These are phyloP conservation scores for Polydrusus cervinus DNA, from an alignment of 2,888 invertebrate species.

Conservation along the genomic window DNA sequence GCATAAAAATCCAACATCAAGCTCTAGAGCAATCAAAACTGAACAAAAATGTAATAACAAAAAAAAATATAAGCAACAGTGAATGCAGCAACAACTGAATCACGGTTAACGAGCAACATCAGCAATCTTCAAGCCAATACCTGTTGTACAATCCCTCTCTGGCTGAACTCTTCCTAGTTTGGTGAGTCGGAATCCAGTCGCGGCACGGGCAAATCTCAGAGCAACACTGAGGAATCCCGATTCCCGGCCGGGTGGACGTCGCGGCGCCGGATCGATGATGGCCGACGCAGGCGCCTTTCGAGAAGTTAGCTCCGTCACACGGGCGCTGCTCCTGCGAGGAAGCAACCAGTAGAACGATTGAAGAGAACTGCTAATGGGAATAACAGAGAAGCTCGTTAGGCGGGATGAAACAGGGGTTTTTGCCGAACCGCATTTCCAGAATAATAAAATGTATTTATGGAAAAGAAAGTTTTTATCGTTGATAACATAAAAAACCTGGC, in stretches of 20 bases:
- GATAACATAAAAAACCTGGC: background rate
- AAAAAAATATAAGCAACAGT: conserved; percentile 22
- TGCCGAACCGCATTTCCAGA: background rate
- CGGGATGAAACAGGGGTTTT: conserved; percentile 21
- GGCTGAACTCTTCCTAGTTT: conserved; percentile 37
- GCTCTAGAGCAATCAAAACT: conserved; percentile 5
- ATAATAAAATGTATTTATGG: conserved; percentile 1
- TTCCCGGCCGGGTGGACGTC: conserved; percentile 72
- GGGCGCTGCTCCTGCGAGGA: conserved; percentile 55
- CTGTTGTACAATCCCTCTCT: conserved; percentile 54
- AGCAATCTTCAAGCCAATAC: conserved; percentile 53
- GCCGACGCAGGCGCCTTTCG: conserved; percentile 70
- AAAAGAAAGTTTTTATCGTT: background rate
- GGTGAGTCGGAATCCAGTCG: conserved; percentile 26
- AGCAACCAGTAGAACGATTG: conserved; percentile 50
- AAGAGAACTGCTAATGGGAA: conserved; percentile 28
- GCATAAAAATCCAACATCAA: conserved; percentile 17
- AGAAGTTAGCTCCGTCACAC: conserved; percentile 57
- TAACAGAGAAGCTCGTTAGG: conserved; percentile 40
- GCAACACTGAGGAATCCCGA: conserved; percentile 44
- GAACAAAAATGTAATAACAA: background rate
- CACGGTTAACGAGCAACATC: conserved; percentile 12
- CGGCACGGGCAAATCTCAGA: conserved; percentile 42
- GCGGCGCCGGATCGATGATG: conserved; percentile 73
- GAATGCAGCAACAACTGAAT: conserved; percentile 31